A percentile compares a stretch with the other conserved stretches of the same genome.
These are phyloP conservation scores for Peromyscus aztecus DNA, from an alignment of 2,797 vertebrate species.

Conservation along the genomic window DNA sequence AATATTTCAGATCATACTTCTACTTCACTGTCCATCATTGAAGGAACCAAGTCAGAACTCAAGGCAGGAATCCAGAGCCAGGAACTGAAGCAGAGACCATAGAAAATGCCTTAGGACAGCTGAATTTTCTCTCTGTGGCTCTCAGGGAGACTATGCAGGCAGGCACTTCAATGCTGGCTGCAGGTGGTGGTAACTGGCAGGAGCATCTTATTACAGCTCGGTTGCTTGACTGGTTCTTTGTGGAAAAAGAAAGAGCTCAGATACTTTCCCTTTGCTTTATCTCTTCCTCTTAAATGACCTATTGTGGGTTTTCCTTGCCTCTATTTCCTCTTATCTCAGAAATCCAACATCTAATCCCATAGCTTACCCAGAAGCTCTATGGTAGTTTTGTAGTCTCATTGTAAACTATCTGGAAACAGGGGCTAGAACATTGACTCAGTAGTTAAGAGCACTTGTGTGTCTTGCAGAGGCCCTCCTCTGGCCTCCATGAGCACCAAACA, in stretches of 20 bases:
- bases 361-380: background rate
- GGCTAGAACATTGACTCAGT: background rate
- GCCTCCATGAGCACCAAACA: background rate
- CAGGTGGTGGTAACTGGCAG: too few relatives aligned
- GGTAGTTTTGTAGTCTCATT: background rate
- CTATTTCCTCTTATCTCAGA: background rate
- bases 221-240: background rate
- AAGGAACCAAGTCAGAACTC: background rate
- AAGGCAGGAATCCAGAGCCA: background rate
- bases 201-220: background rate
- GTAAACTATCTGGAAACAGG: background rate
- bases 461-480: background rate
- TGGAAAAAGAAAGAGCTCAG: background rate
- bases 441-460: background rate
- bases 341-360: background rate
- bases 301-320: background rate
- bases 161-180: too few relatives aligned
- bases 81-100: background rate
- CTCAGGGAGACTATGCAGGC: background rate
- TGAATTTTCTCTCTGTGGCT: background rate
- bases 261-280: background rate
- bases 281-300: background rate
- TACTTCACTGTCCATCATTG: background rate
- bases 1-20: background rate
- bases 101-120: too few relatives aligned